Evolutionary conservation across 53 echinoderm and acorn worm species (phyloP).

Genomic region (Paelopatides confundens): DNA sequence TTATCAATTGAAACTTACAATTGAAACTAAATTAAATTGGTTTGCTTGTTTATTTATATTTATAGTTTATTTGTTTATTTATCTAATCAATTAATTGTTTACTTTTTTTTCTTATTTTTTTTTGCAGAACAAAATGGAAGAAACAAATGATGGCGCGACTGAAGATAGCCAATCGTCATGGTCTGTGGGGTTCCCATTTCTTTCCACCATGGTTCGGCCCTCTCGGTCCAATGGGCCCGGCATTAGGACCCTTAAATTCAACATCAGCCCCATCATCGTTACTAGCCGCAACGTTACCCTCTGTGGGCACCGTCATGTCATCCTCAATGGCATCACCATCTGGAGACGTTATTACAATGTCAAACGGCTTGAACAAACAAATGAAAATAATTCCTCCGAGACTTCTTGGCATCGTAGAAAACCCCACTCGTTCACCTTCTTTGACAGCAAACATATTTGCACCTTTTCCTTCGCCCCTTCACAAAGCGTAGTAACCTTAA

Average conservation of each 20-base stretch:
- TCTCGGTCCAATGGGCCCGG: constrained; percentile 72
- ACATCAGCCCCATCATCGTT: constrained; percentile 61
- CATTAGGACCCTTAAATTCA: constrained; percentile 72
- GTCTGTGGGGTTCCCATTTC: constrained; percentile 94
- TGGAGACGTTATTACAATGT: not conserved
- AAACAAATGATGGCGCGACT: constrained; percentile 99
- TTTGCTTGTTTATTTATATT: not conserved
- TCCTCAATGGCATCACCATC: constrained; percentile 17
- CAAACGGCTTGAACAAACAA: constrained; percentile 11
- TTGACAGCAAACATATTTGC: constrained; percentile 3
- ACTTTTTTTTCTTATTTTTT: not conserved
- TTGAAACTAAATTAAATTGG: no score
- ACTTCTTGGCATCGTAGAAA: not conserved
- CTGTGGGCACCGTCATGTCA: constrained; percentile 28
- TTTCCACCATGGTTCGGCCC: constrained; percentile 89
- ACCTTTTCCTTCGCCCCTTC: not conserved
- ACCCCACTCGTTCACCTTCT: not conserved
- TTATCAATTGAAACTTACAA: no score
- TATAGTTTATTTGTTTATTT: not conserved
- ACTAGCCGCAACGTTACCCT: constrained; percentile 65
- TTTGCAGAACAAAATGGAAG: constrained; percentile 96
- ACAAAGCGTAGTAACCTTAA: constrained; percentile 11
- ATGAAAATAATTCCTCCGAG: not conserved
- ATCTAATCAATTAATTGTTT: no score
- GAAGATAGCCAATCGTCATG: constrained; percentile 97